phyloP scores from a whole-genome alignment of 2,888 invertebrate genomes.

The Heliconius charithonia region DNA sequence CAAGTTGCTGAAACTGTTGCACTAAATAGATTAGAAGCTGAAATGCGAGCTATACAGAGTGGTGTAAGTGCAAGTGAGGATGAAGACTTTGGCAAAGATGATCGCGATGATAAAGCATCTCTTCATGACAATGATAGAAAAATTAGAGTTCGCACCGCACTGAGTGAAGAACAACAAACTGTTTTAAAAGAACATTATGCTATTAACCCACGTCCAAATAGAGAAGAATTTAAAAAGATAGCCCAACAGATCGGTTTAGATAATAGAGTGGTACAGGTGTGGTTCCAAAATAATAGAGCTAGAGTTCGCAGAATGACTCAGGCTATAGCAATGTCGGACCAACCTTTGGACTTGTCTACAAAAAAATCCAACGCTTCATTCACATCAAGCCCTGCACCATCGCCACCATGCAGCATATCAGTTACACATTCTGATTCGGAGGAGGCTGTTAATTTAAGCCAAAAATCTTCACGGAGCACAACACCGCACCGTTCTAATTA shows the following conservation, averaged over 20 bases:
- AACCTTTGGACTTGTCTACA: slow-evolving; percentile 95
- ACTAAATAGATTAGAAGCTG: slow-evolving; percentile 79
- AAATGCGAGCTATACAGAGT: slow-evolving; percentile 79
- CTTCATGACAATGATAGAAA: slow-evolving; percentile 88
- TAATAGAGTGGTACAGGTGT: slow-evolving; percentile 94
- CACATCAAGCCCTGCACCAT: slow-evolving; percentile 85
- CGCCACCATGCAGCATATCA: slow-evolving; percentile 86
- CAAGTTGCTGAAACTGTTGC: slow-evolving; percentile 88
- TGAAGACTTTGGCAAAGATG: slow-evolving; percentile 82
- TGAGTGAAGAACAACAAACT: slow-evolving; percentile 96
- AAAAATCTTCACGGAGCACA: slow-evolving; percentile 86
- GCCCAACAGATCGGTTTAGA: slow-evolving; percentile 90
- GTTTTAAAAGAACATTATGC: slow-evolving; percentile 95
- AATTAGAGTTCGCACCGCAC: slow-evolving; percentile 95
- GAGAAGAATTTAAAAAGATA: slow-evolving; percentile 95
- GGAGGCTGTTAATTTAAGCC: slow-evolving; percentile 91
- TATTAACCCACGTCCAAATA: slow-evolving; percentile 95
- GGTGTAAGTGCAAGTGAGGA: slow-evolving; percentile 85
- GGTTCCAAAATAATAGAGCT: slow-evolving; percentile 98
- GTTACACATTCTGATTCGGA: slow-evolving; percentile 86
- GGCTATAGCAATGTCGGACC: slow-evolving; percentile 81
- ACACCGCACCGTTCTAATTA: slow-evolving; percentile 82
- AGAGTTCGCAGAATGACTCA: slow-evolving; percentile 89
- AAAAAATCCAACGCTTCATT: slow-evolving; percentile 86
- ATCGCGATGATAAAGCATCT: slow-evolving; percentile 81